Evolutionary conservation across 2,113 vertebrate genomes (phyloP), one percentile per base, ranked within the genome.

Genomic region (Cinclus mexicanus): DNA sequence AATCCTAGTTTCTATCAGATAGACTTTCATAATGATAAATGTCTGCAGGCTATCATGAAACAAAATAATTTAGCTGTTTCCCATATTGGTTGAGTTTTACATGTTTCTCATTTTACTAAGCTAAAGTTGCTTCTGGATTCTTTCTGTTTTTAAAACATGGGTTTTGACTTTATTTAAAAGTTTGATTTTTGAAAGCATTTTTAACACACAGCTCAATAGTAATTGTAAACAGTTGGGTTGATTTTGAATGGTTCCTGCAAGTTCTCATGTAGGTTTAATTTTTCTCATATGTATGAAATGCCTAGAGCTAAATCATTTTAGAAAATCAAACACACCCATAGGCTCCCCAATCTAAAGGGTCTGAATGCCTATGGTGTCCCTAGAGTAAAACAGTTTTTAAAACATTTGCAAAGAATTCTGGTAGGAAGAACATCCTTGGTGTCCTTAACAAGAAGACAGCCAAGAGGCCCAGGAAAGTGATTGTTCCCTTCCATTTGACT

Each of bases 321-420:
- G 6, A 53, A 77, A 95, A 84, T 53, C 21, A 61, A 78, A 57
- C 12, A 65, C 6, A 56, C 2, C 11, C 9, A 26, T 42, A 56
- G 18, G 21, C 18, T 91, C 5, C 67, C 7, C 11, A 52, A 29
- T 53, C 24, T 6, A 3, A 82, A 31, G 19, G 4, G 10, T 52
- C 15, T 0, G 0, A 37, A 46, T 68, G 9, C 14, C 16, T 33
- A 9, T 29, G 9, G 20, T 22, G 8, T 47, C 26, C 6, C 1
- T 23, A 35, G 7, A 5, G 35, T 22, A 16, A 67, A 79, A 69
- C 2, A 8, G 25, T 24, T 59, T 88, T 39, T 56, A 6, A 57
- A 37, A 52, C 6, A 1, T 52, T 72, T 77, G 14, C 17, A 42
- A 41, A 60, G 9, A 41, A 12, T 57, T 87, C 39, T 77, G 25